Evolutionary conservation across 92 coral and sea anemone genomes (phyloP).

Genomic region (Plumapathes pennacea): DNA sequence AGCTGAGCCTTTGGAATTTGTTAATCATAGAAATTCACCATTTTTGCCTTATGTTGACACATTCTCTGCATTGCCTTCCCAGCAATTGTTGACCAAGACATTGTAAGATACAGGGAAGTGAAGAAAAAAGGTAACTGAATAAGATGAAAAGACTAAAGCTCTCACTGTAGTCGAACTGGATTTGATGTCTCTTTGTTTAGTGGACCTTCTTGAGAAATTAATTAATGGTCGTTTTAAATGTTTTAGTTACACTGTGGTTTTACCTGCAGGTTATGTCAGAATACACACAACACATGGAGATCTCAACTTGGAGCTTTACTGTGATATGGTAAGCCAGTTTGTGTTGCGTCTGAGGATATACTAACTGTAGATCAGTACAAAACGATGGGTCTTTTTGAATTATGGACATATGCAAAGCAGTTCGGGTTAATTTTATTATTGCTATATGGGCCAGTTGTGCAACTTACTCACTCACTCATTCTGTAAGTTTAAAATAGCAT

Average conservation of each 20-base stretch:
- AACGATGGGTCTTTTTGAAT: background rate
- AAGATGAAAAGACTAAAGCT: background rate
- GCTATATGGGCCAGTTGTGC: too few relatives aligned
- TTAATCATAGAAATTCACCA: too few relatives aligned
- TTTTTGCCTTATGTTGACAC: too few relatives aligned
- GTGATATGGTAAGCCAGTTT: constrained; percentile 82
- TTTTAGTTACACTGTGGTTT: background rate
- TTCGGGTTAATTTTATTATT: too few relatives aligned
- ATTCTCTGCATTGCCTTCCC: too few relatives aligned
- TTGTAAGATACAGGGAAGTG: constrained; percentile 89
- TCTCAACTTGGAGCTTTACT: constrained; percentile 87
- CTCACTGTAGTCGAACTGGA: background rate
- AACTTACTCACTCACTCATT: too few relatives aligned
- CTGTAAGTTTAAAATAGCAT: too few relatives aligned
- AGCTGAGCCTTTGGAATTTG: too few relatives aligned
- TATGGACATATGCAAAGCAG: too few relatives aligned
- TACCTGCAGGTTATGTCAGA: constrained; percentile 79
- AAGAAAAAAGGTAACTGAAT: constrained; percentile 83
- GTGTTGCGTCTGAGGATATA: too few relatives aligned
- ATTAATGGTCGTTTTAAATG: background rate
- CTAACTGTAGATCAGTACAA: background rate
- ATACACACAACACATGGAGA: constrained; percentile 95
- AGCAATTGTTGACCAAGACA: constrained; percentile 90
- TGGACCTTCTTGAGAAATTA: background rate
- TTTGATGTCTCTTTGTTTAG: background rate